Percentiles rank a stretch among this genome's conserved stretches.
phyloP scores from a whole-genome alignment of 2,888 invertebrate species.

The Branchellion lobata region DNA sequence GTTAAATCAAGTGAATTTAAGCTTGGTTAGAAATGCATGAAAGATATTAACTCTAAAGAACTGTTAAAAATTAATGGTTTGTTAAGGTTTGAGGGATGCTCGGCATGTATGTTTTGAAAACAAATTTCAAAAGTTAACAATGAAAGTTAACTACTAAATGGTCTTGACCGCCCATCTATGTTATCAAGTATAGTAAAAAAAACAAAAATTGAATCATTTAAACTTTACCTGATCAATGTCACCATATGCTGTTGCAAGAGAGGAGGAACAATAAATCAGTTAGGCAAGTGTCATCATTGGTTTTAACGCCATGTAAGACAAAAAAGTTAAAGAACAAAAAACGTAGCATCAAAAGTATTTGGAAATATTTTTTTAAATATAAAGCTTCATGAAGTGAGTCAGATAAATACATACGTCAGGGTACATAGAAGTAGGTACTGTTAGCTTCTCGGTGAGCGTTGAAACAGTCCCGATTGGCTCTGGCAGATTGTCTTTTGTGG shows the following conservation, averaged over 20 bases:
- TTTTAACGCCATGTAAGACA: too few species aligned
- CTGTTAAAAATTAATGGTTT: not conserved
- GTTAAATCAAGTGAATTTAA: not conserved
- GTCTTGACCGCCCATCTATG: not conserved
- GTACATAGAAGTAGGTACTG: conserved; percentile 97
- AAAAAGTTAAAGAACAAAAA: too few species aligned
- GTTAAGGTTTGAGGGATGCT: not conserved
- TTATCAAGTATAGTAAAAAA: not conserved
- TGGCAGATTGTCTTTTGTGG: conserved; percentile 70
- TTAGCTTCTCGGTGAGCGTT: conserved; percentile 95
- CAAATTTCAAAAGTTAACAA: not conserved
- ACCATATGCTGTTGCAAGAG: not conserved
- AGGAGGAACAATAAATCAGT: not conserved
- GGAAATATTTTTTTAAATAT: not conserved
- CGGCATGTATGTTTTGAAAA: not conserved
- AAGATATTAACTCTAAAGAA: not conserved
- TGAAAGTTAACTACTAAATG: not conserved
- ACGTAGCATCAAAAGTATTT: too few species aligned
- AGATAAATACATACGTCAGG: conserved; percentile 73
- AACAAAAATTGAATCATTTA: not conserved
- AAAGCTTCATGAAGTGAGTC: too few species aligned
- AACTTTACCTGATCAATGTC: not conserved
- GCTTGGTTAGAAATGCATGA: conserved; percentile 2
- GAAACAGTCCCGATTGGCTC: conserved; percentile 68
- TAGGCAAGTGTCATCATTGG: too few species aligned